Percentiles rank a stretch among this genome's conserved stretches.
phyloP scores from a whole-genome alignment of 2,888 invertebrate genomes.

The Clostera curtula region DNA sequence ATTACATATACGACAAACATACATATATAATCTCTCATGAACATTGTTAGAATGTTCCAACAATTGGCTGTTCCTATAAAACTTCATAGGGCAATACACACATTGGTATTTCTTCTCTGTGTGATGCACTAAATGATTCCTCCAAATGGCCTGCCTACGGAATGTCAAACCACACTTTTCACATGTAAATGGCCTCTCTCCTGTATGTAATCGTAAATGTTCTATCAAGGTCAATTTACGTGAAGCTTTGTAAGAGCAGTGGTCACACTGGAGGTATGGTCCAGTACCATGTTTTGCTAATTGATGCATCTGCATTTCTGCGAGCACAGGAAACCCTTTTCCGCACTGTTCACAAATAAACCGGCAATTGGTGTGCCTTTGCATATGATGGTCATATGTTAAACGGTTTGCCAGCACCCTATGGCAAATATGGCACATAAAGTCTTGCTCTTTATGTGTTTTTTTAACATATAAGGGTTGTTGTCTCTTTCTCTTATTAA shows the following conservation, averaged over 20 bases:
- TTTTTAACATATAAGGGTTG: conserved; percentile 3
- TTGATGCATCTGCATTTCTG: conserved; percentile 43
- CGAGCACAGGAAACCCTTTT: conserved; percentile 41
- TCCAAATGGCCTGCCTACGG: conserved; percentile 50
- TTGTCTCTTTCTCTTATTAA: conserved; percentile 5
- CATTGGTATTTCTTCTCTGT: conserved; percentile 53
- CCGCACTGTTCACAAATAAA: conserved; percentile 61
- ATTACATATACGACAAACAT: conserved; percentile 46
- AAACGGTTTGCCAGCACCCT: conserved; percentile 40
- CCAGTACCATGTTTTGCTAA: conserved; percentile 47
- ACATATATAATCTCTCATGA: conserved; percentile 51
- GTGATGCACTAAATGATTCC: conserved; percentile 53
- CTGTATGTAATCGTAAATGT: conserved; percentile 54
- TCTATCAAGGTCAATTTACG: conserved; percentile 43
- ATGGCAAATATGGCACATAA: conserved; percentile 42
- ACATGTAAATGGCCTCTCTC: conserved; percentile 58
- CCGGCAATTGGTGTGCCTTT: conserved; percentile 44
- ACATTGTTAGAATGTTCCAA: conserved; percentile 49
- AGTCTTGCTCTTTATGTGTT: conserved; percentile 13
- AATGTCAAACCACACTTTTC: conserved; percentile 61
- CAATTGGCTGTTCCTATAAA: conserved; percentile 39
- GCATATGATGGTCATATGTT: conserved; percentile 52
- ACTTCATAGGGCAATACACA: conserved; percentile 47
- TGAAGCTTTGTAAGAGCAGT: conserved; percentile 51
- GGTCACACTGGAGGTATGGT: conserved; percentile 41